These are phyloP conservation scores for Papilio glaucus DNA, from an alignment of 1,140 invertebrate species.

Conservation along the genomic window DNA sequence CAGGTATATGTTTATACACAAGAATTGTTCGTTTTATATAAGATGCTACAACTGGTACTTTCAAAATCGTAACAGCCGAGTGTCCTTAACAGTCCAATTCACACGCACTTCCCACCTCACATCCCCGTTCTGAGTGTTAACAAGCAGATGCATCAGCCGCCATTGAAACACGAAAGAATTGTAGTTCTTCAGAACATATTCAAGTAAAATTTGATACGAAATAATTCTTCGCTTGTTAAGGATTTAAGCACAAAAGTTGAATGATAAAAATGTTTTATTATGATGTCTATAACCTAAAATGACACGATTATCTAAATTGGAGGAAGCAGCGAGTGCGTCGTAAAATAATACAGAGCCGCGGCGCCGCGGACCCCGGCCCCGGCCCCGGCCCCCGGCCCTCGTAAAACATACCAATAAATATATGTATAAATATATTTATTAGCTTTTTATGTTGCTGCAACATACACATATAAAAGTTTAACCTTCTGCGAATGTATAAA, in stretches of 20 bases:
- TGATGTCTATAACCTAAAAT: neutral
- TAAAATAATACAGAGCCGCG: constrained; percentile 17
- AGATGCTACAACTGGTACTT: too few species aligned
- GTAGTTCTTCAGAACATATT: neutral
- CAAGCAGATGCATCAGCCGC: too few species aligned
- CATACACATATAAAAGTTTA: neutral
- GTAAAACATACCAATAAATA: constrained; percentile 2
- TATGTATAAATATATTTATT: constrained; percentile 4
- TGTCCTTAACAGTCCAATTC: too few species aligned
- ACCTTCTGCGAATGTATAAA: too few species aligned
- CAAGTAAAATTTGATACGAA: neutral
- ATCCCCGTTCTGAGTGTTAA: too few species aligned
- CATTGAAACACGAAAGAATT: too few species aligned
- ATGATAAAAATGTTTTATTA: constrained; percentile 8
- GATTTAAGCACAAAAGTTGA: neutral
- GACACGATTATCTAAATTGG: constrained; percentile 13
- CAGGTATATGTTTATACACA: too few species aligned
- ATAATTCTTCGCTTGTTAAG: neutral
- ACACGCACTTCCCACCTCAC: too few species aligned
- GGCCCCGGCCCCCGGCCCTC: too few species aligned
- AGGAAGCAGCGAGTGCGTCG: constrained; percentile 3
- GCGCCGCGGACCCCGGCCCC: constrained; percentile 1
- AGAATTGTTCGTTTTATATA: too few species aligned
- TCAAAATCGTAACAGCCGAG: too few species aligned
- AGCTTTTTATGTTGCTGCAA: neutral